These are phyloP conservation scores for Synanthedon tipuliformis DNA, from an alignment of 2,888 invertebrate species.

Conservation along the genomic window DNA sequence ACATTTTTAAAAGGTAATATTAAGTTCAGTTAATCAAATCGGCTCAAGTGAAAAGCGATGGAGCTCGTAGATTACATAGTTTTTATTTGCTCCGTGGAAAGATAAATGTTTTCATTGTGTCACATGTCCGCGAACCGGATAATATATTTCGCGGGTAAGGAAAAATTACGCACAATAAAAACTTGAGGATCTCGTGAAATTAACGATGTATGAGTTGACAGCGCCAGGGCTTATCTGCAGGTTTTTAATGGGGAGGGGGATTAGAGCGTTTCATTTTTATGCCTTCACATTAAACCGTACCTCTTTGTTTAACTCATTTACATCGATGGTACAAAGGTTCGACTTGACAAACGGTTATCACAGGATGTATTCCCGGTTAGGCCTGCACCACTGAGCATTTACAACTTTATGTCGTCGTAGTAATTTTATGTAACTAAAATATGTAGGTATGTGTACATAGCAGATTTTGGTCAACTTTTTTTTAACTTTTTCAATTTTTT, in stretches of 20 bases:
- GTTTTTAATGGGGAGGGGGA: slow-evolving; percentile 42
- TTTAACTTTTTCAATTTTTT: no score
- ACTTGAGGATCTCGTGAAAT: slow-evolving; percentile 50
- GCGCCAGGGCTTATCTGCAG: slow-evolving; percentile 50
- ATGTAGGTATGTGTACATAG: no score
- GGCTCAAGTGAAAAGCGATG: slow-evolving; percentile 2
- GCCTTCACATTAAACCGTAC: slow-evolving; percentile 19
- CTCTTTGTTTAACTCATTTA: slow-evolving; percentile 21
- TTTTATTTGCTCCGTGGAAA: slow-evolving; percentile 12
- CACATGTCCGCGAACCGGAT: slow-evolving; percentile 31
- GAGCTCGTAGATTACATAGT: slow-evolving; percentile 2
- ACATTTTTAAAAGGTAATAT: background rate
- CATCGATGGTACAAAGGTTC: no score
- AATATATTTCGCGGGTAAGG: slow-evolving; percentile 30
- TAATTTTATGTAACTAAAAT: no score
- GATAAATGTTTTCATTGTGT: slow-evolving; percentile 45
- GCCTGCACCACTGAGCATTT: no score
- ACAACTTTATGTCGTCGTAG: no score
- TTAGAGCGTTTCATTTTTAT: slow-evolving; percentile 29
- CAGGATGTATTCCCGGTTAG: no score
- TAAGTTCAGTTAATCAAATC: slow-evolving; percentile 1
- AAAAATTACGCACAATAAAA: slow-evolving; percentile 58
- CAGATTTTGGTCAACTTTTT: no score
- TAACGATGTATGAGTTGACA: slow-evolving; percentile 65
- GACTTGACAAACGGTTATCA: no score